Evolutionary conservation across 1,140 invertebrate species (phyloP), one percentile per base, ranked within the genome.

Genomic region (Rhizoglyphus robini): DNA sequence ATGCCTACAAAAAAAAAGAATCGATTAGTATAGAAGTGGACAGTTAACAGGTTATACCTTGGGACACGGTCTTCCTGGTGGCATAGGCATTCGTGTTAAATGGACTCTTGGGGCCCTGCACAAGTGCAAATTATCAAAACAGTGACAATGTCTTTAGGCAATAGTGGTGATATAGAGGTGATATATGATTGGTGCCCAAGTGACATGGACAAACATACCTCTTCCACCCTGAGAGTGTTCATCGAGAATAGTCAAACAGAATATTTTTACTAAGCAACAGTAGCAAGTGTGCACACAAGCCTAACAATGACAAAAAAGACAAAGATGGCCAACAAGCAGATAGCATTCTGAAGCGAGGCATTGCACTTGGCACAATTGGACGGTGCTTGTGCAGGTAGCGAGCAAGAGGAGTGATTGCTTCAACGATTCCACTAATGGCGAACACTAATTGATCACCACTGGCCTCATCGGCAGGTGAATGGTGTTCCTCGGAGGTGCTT

Each of bases 41-140:
- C 18, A n/a, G n/a, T n/a, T n/a, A n/a, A n/a, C n/a, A n/a, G n/a
- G n/a, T n/a, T n/a, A 23, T 38, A 13, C 69, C 69, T 67, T 73
- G 88, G 0, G 88, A 87, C 36, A 90, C 87, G 0, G 88, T 90
- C 75, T 90, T 90, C 75, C 89, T 90, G 1, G 87, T 90, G 0
- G 88, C 87, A 81, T 89, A 89, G 64, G 82, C 80, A 75, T 89
- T 89, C 0, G 86, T 82, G 27, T 31, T 31, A 18, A 63, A 20
- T 13, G 13, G 34, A 31, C 31, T 63, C 20, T 63, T 46, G 27
- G 48, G 48, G 18, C 18, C 2, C 61, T 63, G 47, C 18, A 49
- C 5, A 5, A 49, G 20, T 23, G 4, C 5, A 49, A 5, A 5
- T 20, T 49, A 49, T 49, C 20, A 5, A 49, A 49, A 11, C 20